Percentiles rank a stretch among this genome's conserved stretches.
Conservation (phyloP, 1,140 invertebrate species). For the Drosophila tsacasi region DNA sequence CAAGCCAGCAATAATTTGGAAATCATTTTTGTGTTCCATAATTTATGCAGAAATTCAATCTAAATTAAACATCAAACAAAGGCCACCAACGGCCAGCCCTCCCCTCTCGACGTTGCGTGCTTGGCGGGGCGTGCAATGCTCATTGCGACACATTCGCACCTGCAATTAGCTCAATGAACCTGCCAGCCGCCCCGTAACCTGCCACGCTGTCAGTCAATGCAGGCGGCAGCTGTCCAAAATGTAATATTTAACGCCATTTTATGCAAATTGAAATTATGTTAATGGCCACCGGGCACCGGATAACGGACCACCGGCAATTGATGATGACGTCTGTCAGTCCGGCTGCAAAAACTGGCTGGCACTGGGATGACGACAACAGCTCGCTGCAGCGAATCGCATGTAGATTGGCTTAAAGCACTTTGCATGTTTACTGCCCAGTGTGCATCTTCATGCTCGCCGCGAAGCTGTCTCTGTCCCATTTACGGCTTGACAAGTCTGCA, state of each 20-base stretch:
- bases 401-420: constrained; percentile 71
- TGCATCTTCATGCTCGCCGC: constrained; percentile 15
- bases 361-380: constrained; percentile 1
- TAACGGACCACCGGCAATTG: constrained; percentile 32
- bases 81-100: background rate
- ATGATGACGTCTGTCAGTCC: constrained; percentile 34
- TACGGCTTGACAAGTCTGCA: constrained; percentile 55
- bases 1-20: constrained; percentile 60
- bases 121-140: constrained; percentile 54
- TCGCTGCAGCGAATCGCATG: constrained; percentile 40
- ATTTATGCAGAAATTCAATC: constrained; percentile 73
- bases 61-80: constrained; percentile 71
- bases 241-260: constrained; percentile 81
- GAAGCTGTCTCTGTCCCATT: constrained; percentile 36
- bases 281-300: constrained; percentile 47
- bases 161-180: constrained; percentile 72
- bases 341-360: constrained; percentile 7
- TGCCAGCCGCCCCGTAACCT: constrained; percentile 7
- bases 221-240: constrained; percentile 65
- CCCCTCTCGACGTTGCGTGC: constrained; percentile 9
- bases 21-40: constrained; percentile 57
- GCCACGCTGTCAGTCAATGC: constrained; percentile 46
- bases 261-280: constrained; percentile 84
- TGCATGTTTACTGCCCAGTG: constrained; percentile 52
- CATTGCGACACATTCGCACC: constrained; percentile 74